Evolutionary conservation across 1,140 invertebrate genomes (phyloP), one percentile per base, ranked within the genome.

Genomic region (Diorhabda elongata): DNA sequence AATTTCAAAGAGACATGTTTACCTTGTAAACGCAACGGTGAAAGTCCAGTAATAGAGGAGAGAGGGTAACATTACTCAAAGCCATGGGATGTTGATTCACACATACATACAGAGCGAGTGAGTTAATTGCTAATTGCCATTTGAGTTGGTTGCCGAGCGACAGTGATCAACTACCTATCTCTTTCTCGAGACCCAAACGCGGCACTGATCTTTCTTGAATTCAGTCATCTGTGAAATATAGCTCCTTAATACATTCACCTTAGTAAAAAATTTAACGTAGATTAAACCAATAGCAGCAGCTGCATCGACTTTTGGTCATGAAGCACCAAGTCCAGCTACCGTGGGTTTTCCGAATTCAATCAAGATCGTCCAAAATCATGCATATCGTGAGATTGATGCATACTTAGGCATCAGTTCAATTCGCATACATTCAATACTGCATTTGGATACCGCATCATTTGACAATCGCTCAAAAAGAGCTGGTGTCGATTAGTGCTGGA

Each of bases 181-280:
- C 58, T 59, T 64, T 60, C 64, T 64, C 70, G 62, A 52, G 3
- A 52, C 4, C 3, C 4, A n/a, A 52, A 52, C n/a, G n/a, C 4
- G 47, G n/a, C 47, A 64, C 69, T 73, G 71, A 73, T 72, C 68
- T 72, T 66, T 69, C 64, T 67, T 11, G 61, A 70, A 76, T 70
- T 71, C 74, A 74, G 68, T 75, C 68, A 71, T 60, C 69, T 59
- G 73, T 72, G 64, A 74, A 75, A 73, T 75, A 75, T 74, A 69
- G 68, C 65, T 60, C 11, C 11, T 11, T 11, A 11, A 11, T 11
- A 11, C 11, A 11, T 11, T 11, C 11, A 11, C 11, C 11, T 11
- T 11, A 11, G 11, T 11, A 11, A 11, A 11, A 11, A 11, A 11
- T 11, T 11, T 11, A 11, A 11, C 11, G 11, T 11, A 11, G 11